Evolutionary conservation across 2,113 vertebrate species (phyloP).

Genomic region (Bettongia penicillata): DNA sequence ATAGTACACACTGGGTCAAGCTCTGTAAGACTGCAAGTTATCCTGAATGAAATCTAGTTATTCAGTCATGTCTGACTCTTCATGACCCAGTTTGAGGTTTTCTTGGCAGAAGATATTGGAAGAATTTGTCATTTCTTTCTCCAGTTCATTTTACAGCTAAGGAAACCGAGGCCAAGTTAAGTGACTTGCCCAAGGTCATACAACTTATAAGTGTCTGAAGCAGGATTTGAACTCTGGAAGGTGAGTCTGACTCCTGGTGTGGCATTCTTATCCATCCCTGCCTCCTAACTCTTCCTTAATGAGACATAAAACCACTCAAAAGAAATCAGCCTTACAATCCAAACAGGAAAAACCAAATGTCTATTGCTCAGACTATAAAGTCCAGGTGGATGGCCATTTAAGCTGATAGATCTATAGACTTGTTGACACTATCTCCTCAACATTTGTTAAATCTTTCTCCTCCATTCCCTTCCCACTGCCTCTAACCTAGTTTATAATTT

Average conservation of each 20-base stretch:
- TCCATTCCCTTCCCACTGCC: not conserved
- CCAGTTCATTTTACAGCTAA: not conserved
- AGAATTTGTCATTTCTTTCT: not conserved
- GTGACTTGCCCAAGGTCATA: not conserved
- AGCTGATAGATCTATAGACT: not conserved
- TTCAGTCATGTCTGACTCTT: not conserved
- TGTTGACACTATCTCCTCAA: not conserved
- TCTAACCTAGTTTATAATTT: not conserved
- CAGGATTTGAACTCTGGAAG: not conserved
- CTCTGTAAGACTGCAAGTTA: not conserved
- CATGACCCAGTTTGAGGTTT: not conserved
- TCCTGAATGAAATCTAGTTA: not conserved
- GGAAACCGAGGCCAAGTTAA: not conserved
- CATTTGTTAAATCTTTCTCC: not conserved
- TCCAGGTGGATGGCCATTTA: not conserved
- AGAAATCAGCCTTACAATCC: not conserved
- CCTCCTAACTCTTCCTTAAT: not conserved
- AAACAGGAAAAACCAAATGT: not conserved
- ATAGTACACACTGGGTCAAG: not conserved
- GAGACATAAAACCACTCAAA: not conserved
- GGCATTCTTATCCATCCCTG: not conserved
- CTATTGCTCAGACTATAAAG: not conserved
- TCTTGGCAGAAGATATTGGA: not conserved
- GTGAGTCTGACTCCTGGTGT: too few relatives aligned
- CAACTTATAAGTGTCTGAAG: not conserved